Base-by-base conservation (phyloP, 2,888 invertebrate species). In the Liopterus haemorrhoidalis region DNA sequence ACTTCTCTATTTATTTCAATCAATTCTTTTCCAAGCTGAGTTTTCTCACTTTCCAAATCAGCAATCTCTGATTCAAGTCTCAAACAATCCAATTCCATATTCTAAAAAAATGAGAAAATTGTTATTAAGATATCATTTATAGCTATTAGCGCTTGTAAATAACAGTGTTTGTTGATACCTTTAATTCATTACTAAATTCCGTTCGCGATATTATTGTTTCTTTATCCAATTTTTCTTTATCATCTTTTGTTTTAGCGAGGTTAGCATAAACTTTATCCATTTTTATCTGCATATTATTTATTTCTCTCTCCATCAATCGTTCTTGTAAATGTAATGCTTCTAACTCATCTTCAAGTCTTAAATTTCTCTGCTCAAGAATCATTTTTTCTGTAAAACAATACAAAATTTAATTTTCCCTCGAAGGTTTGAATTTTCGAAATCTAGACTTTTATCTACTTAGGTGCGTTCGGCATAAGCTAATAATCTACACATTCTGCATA, bases 341-440 rank as follows among this genome's bases (percentile, higher is more conserved):
- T 3, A 82, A 65, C 33, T 83, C 80, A 43, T 75, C 73, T 49
- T 81, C 79, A 19, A 85, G 71, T 57, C 81, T 81, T 55, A 82
- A 66, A 37, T 80, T 79, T 59, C 86, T 88, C 56, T 88, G 83
- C 31, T 83, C 81, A 64, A 87, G 76, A 41, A 89, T 69, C 54
- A 71, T 62, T 38, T 72, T 69, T 59, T 78, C 70, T 68, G 54
- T 5, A 58, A 49, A 46, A 43, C 37, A 49, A 46, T 37, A 33
- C 24, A n/a, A n/a, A n/a, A n/a, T n/a, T n/a, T n/a, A n/a, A n/a
- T n/a, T n/a, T n/a, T n/a, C n/a, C n/a, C n/a, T n/a, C n/a, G n/a
- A n/a, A n/a, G n/a, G n/a, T n/a, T n/a, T n/a, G n/a, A n/a, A n/a
- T n/a, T n/a, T n/a, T n/a, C n/a, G n/a, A n/a, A n/a, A n/a, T n/a